Conservation (phyloP, 2,113 vertebrate species). For the Calidris pygmaea region DNA sequence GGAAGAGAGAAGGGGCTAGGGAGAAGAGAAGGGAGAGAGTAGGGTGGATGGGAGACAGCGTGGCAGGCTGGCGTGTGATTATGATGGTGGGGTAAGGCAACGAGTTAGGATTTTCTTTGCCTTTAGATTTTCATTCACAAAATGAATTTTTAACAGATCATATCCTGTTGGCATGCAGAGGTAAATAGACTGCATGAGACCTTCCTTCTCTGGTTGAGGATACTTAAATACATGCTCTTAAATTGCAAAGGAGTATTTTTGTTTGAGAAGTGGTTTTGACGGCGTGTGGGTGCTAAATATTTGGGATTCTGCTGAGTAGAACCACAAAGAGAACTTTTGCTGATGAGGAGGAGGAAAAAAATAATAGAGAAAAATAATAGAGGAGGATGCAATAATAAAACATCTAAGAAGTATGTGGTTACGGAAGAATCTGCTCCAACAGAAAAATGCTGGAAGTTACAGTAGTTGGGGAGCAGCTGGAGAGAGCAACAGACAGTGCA, state of each 20-base stretch:
- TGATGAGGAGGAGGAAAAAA: neutral
- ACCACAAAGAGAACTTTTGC: neutral
- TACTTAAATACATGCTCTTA: neutral
- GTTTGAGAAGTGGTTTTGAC: neutral
- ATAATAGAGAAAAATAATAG: neutral
- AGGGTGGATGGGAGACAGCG: neutral
- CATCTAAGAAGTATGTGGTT: neutral
- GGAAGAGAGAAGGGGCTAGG: neutral
- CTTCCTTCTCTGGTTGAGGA: neutral
- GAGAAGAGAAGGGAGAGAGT: neutral
- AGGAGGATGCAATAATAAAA: neutral
- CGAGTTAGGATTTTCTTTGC: neutral
- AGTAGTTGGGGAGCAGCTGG: slow-evolving; percentile 23
- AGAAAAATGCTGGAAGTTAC: neutral
- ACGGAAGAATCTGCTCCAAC: neutral
- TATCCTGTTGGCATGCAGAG: neutral
- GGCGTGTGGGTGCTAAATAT: neutral
- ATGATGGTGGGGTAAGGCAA: neutral
- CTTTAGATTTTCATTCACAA: neutral
- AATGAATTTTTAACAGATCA: neutral
- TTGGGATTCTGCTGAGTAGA: neutral
- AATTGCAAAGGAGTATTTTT: neutral
- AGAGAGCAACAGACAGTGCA: neutral
- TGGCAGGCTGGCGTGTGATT: neutral
- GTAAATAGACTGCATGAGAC: neutral